A percentile compares a stretch with the other conserved stretches of the same genome.
These are phyloP conservation scores for Gallinago undulata DNA, from an alignment of 2,113 vertebrate genomes.

Conservation along the genomic window DNA sequence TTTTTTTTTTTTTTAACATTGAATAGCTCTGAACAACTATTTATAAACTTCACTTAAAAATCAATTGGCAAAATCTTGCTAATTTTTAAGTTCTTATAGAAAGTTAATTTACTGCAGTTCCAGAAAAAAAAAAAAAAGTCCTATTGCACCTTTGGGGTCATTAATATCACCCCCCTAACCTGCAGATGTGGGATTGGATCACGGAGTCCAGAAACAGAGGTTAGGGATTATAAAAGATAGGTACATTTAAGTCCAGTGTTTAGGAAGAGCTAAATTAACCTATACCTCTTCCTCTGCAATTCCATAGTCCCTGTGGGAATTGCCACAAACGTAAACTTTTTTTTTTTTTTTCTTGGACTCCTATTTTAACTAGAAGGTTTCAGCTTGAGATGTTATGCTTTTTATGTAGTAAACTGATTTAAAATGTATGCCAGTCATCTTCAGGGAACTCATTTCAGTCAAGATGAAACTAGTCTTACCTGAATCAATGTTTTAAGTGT, in stretches of 20 bases:
- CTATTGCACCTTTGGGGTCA: neutral
- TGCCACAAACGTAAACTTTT: slow-evolving; percentile 47
- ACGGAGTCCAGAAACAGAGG: neutral
- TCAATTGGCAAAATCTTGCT: neutral
- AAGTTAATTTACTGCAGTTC: slow-evolving; percentile 7
- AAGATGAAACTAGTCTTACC: slow-evolving; percentile 84
- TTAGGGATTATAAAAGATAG: slow-evolving; percentile 19
- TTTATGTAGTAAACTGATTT: slow-evolving; percentile 73
- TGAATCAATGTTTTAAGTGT: slow-evolving; percentile 86
- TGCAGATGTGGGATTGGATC: neutral
- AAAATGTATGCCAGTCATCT: slow-evolving; percentile 73
- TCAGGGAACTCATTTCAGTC: slow-evolving; percentile 76
- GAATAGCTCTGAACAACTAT: slow-evolving; percentile 56
- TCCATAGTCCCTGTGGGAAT: neutral
- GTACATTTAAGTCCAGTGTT: slow-evolving; percentile 40
- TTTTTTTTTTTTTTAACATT: slow-evolving; percentile 63
- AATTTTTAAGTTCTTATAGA: neutral
- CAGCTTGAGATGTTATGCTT: slow-evolving; percentile 46
- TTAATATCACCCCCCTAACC: neutral
- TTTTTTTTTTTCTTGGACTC: neutral
- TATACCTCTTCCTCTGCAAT: neutral
- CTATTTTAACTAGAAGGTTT: slow-evolving; percentile 57
- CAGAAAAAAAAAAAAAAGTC: neutral
- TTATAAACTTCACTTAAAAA: slow-evolving; percentile 45
- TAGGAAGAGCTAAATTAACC: slow-evolving; percentile 58